These are phyloP conservation scores for Schizothorax lantsangensis DNA, from an alignment of 2,797 vertebrate genomes.

Conservation along the genomic window DNA sequence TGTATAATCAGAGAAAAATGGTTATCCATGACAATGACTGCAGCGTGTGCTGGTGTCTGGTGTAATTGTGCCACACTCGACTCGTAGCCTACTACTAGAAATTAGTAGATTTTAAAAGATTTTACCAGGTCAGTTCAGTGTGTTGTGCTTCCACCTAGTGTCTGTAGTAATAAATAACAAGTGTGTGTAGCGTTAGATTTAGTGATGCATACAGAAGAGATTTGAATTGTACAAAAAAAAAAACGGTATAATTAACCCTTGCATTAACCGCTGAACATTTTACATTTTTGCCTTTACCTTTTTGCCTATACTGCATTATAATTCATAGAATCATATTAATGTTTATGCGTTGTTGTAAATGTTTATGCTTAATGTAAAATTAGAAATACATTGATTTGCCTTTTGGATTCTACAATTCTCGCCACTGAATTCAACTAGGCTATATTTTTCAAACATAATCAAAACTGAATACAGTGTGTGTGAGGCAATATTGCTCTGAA, in stretches of 20 bases:
- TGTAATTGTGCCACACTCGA: background rate
- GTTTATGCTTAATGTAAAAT: background rate
- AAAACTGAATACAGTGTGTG: background rate
- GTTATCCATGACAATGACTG: background rate
- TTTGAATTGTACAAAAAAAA: no score
- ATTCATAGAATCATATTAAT: background rate
- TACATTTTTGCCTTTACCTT: background rate
- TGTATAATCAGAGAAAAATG: background rate
- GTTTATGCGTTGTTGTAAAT: background rate
- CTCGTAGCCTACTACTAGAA: background rate
- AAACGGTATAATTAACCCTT: background rate
- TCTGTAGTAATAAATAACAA: constrained; percentile 13
- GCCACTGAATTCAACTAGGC: background rate
- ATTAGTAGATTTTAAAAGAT: no score
- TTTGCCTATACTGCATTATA: background rate
- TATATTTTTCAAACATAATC: background rate
- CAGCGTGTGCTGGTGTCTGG: background rate
- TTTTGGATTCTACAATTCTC: background rate
- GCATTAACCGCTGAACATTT: background rate
- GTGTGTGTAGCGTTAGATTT: background rate
- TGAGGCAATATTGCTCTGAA: background rate
- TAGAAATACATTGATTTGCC: background rate
- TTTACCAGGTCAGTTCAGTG: background rate
- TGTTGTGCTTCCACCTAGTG: constrained; percentile 50
- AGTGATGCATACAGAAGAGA: background rate